Base-by-base conservation (phyloP, 2,888 invertebrate genomes). In the Bursaphelenchus okinawaensis region DNA sequence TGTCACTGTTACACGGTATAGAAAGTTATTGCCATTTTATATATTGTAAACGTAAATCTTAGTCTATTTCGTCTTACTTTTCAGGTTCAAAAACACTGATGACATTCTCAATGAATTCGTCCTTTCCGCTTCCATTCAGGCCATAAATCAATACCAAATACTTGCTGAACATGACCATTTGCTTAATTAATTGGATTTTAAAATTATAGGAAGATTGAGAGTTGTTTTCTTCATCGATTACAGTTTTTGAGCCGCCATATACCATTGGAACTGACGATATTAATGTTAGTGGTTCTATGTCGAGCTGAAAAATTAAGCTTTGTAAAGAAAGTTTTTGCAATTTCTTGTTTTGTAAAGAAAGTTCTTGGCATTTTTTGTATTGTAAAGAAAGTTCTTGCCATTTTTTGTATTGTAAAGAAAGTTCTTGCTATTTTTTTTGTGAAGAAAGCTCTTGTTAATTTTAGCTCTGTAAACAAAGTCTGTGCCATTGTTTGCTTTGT, bases 131-230 rank as follows among this genome's bases (percentile, higher is more conserved):
- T 0, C 68, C 68, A 28, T 52, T 59, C 16, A 51, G 27, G 7
- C 68, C 68, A 29, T 66, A 70, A n/a, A 68, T 65, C 0, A 64
- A 20, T 6, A 70, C 23, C 70, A 65, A 28, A 66, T 51, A 50
- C 27, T 55, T 12, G 58, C 28, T n/a, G 50, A 71, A 24, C 56
- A 22, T 27, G 50, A 50, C 24, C 29, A 67, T 24, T 54, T 62
- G 68, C 16, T 67, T 69, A 28, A 61, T 50, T 19, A 67, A 50
- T 40, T 31, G 28, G 26, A 52, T 52, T 56, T 27, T 65, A 22
- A 70, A 67, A 4, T 52, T 40, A n/a, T 40, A 40, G n/a, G 12
- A 16, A n/a, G 40, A 16, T 1, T 16, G 6, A n/a, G 12, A n/a
- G 1, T 40, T 4, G 40, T 40, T 40, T 40, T 40, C 40, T n/a